A percentile compares a stretch with the other conserved stretches of the same genome.
phyloP scores from a whole-genome alignment of 2,888 invertebrate species.

The Acanthococcus lagerstroemiae region DNA sequence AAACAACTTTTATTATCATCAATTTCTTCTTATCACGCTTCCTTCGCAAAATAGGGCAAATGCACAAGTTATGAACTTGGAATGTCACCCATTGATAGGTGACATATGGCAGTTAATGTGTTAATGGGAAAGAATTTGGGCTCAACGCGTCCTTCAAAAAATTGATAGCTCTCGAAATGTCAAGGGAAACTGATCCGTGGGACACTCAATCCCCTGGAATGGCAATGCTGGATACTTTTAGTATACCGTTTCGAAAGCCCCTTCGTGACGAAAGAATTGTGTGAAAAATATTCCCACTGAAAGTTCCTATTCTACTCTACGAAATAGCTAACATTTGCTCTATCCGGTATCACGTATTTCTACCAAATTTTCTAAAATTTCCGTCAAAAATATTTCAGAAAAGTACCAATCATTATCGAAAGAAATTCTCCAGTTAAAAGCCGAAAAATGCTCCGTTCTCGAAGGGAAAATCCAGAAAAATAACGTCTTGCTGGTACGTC shows the following conservation, averaged over 20 bases:
- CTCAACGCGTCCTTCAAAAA: too few species aligned
- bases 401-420: constrained; percentile 97
- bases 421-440: constrained; percentile 90
- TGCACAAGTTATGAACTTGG: too few species aligned
- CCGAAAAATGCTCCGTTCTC: constrained; percentile 88
- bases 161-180: too few species aligned
- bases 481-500: constrained; percentile 67
- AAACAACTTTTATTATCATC: too few species aligned
- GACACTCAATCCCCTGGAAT: not conserved
- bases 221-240: too few species aligned
- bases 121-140: too few species aligned
- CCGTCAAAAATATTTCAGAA: constrained; percentile 50
- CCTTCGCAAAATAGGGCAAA: too few species aligned
- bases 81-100: too few species aligned
- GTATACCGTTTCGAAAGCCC: too few species aligned
- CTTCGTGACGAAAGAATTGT: not conserved
- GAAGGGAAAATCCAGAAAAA: constrained; percentile 96
- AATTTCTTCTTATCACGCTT: too few species aligned
- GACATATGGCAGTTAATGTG: too few species aligned
- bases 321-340: too few species aligned
- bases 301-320: not conserved
- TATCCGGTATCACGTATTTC: not conserved
- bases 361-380: constrained; percentile 6
- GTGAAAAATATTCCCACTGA: not conserved
- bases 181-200: not conserved